A percentile compares a stretch with the other conserved stretches of the same genome.
Evolutionary conservation across 2,797 vertebrate species (phyloP).

Genomic region (Remorina albescens): DNA sequence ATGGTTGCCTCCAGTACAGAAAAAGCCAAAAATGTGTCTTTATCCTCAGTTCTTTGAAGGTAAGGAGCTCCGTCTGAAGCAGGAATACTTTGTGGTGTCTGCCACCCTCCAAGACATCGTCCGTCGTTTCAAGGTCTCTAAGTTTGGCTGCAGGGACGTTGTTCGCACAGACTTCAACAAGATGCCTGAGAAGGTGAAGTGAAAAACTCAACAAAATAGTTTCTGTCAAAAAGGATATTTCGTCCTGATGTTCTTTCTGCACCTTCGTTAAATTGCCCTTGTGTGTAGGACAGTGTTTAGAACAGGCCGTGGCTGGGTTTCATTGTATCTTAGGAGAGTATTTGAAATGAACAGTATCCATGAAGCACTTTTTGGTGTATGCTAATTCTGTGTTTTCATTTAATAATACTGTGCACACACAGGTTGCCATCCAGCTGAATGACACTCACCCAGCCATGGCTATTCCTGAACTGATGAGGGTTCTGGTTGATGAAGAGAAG

Average conservation of each 20-base stretch:
- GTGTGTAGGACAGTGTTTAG: conserved; percentile 47
- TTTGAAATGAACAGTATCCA: conserved; percentile 34
- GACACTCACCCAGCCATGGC: conserved; percentile 97
- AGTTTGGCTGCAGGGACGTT: conserved; percentile 95
- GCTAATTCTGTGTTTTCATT: conserved; percentile 29
- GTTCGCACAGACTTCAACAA: conserved; percentile 92
- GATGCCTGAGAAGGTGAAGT: conserved; percentile 93
- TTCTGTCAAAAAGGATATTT: conserved; percentile 63
- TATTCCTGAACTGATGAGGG: conserved; percentile 97
- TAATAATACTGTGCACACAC: conserved; percentile 38
- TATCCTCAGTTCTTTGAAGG: conserved; percentile 95
- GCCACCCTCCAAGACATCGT: conserved; percentile 98
- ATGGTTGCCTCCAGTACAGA: conserved; percentile 53
- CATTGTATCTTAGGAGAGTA: conserved; percentile 37
- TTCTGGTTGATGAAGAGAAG: conserved; percentile 94
- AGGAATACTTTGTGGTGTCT: conserved; percentile 99
- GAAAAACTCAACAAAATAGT: conserved; percentile 56
- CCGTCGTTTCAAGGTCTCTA: conserved; percentile 97
- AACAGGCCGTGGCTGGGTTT: conserved; percentile 45
- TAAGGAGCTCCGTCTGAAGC: conserved; percentile 97
- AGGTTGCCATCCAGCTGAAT: conserved; percentile 98
- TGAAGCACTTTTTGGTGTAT: conserved; percentile 2
- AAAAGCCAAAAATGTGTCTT: conserved; percentile 64
- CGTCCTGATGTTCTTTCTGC: conserved; percentile 45
- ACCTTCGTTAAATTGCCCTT: conserved; percentile 52